Percentiles rank a stretch among this genome's conserved stretches.
phyloP scores from a whole-genome alignment of 2,888 invertebrate species.

The Latrodectus hesperus region DNA sequence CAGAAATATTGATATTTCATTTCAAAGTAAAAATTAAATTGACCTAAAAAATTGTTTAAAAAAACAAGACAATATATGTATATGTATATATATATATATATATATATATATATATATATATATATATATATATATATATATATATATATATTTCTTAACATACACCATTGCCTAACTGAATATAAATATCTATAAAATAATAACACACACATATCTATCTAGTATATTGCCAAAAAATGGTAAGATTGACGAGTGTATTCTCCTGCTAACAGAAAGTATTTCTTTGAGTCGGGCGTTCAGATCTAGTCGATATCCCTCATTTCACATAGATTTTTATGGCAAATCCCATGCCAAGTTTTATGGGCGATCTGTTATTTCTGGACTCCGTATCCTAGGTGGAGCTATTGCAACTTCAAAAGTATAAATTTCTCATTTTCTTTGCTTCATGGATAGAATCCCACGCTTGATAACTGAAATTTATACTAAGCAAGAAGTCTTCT shows the following conservation, averaged over 20 bases:
- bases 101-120: no score
- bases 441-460: slow-evolving; percentile 20
- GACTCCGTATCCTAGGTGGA: neutral
- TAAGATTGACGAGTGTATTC: slow-evolving; percentile 51
- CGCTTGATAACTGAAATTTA: slow-evolving; percentile 4
- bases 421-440: slow-evolving; percentile 35
- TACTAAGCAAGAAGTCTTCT: neutral
- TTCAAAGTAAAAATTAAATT: no score
- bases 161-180: no score
- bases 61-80: no score
- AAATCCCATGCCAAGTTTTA: slow-evolving; percentile 59
- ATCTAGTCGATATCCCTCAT: slow-evolving; percentile 66
- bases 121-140: no score
- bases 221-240: neutral
- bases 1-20: no score
- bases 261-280: slow-evolving; percentile 44
- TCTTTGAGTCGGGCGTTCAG: slow-evolving; percentile 49
- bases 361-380: slow-evolving; percentile 49
- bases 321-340: slow-evolving; percentile 68
- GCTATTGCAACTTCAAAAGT: neutral
- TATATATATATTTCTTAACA: no score
- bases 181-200: no score
- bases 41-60: no score
- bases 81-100: no score
- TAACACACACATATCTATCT: no score